phyloP scores from a whole-genome alignment of 2,888 invertebrate genomes.

The Clostera curtula region DNA sequence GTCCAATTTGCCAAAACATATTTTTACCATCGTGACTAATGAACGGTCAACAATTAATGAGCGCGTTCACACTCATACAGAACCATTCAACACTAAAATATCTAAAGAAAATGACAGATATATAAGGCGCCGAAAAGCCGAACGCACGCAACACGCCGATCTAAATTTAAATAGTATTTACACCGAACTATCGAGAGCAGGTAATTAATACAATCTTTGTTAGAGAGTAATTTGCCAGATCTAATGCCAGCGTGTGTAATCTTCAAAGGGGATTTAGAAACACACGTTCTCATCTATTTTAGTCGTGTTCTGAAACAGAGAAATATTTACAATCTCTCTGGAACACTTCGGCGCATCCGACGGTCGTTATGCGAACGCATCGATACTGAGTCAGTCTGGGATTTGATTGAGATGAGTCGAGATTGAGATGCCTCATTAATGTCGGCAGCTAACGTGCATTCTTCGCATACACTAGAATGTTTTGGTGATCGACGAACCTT shows the following conservation, averaged over 20 bases:
- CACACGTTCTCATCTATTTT: slow-evolving; percentile 74
- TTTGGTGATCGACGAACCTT: slow-evolving; percentile 17
- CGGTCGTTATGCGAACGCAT: slow-evolving; percentile 69
- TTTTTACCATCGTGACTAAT: slow-evolving; percentile 13
- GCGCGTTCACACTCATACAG: slow-evolving; percentile 10
- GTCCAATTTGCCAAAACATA: no score
- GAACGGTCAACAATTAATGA: slow-evolving; percentile 16
- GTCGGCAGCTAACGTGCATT: slow-evolving; percentile 36
- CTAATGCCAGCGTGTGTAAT: slow-evolving; percentile 73
- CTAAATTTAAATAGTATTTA: slow-evolving; percentile 71
- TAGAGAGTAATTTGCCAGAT: slow-evolving; percentile 75
- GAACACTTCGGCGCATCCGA: slow-evolving; percentile 74
- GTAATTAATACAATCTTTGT: slow-evolving; percentile 76
- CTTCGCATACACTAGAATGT: slow-evolving; percentile 25
- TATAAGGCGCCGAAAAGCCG: slow-evolving; percentile 48
- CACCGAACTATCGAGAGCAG: slow-evolving; percentile 67
- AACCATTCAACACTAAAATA: slow-evolving; percentile 30
- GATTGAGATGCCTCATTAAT: slow-evolving; percentile 58
- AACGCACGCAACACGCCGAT: slow-evolving; percentile 51
- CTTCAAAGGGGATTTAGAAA: slow-evolving; percentile 75
- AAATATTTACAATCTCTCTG: slow-evolving; percentile 74
- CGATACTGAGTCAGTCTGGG: slow-evolving; percentile 57
- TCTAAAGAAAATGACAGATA: slow-evolving; percentile 59
- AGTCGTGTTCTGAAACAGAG: slow-evolving; percentile 72
- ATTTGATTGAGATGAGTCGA: slow-evolving; percentile 56